Evolutionary conservation across 2,888 invertebrate species (phyloP).

Genomic region (Rhagium mordax): DNA sequence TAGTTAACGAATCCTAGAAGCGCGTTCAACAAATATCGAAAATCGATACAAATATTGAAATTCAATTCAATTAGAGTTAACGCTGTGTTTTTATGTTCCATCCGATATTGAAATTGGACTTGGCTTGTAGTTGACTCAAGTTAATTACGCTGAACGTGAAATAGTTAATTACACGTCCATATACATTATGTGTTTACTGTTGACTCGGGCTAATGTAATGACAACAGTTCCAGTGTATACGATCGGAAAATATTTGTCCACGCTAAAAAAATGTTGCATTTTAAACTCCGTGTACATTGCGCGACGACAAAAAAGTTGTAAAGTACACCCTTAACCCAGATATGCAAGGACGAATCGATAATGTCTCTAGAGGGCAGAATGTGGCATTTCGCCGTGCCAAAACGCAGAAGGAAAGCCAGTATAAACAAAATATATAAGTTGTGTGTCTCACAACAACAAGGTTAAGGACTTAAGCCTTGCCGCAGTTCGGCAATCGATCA

Average conservation of each 20-base stretch:
- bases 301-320: neutral
- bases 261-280: neutral
- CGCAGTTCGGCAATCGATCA: neutral
- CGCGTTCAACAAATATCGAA: neutral
- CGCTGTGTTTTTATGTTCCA: neutral
- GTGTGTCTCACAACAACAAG: neutral
- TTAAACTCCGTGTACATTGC: neutral
- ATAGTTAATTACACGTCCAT: neutral
- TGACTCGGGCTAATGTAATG: neutral
- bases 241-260: neutral
- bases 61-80: neutral
- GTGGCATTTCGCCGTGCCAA: constrained; percentile 41
- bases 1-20: no score
- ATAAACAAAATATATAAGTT: neutral
- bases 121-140: neutral
- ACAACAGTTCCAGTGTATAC: neutral
- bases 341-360: constrained; percentile 43
- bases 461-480: neutral
- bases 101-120: neutral
- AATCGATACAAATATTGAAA: neutral
- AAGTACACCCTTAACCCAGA: constrained; percentile 41
- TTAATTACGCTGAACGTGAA: neutral
- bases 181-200: neutral
- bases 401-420: constrained; percentile 1
- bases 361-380: constrained; percentile 39